These are phyloP conservation scores for Sminthurides aquaticus DNA, from an alignment of 2,888 invertebrate species.

Conservation along the genomic window DNA sequence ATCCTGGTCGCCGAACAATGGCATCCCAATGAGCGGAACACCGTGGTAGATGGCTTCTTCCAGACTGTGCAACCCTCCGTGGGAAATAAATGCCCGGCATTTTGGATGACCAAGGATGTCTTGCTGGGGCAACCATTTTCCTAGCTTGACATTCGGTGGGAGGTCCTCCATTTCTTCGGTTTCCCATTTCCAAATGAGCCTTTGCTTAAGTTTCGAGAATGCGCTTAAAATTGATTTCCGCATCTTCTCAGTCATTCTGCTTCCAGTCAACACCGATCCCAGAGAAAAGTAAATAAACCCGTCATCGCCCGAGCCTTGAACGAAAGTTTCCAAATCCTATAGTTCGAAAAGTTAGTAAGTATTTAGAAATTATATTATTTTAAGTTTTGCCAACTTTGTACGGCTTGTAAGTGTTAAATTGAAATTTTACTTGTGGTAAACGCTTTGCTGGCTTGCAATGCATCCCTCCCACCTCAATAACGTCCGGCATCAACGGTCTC, in stretches of 20 bases:
- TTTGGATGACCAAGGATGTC: constrained; percentile 61
- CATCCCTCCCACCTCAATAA: too few relatives aligned
- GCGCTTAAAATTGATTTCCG: constrained; percentile 64
- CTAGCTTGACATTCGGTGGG: constrained; percentile 56
- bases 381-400: too few relatives aligned
- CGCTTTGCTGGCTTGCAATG: too few relatives aligned
- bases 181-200: constrained; percentile 79
- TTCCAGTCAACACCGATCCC: constrained; percentile 74
- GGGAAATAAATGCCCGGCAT: constrained; percentile 61
- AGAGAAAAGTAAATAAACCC: constrained; percentile 78
- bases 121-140: constrained; percentile 67
- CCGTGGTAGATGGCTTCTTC: constrained; percentile 60
- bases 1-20: constrained; percentile 53
- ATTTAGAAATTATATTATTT: too few relatives aligned
- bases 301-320: constrained; percentile 51
- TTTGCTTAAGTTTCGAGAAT: constrained; percentile 66
- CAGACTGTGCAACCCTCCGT: constrained; percentile 64
- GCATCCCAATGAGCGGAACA: too few relatives aligned
- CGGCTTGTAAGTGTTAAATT: too few relatives aligned
- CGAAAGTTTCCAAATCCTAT: constrained; percentile 32
- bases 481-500: too few relatives aligned
- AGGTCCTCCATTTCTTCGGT: constrained; percentile 54
- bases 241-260: constrained; percentile 68
- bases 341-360: constrained; percentile 11
- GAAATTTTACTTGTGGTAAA: too few relatives aligned